Conservation (phyloP, 2,797 vertebrate genomes). For the Manis pentadactyla region DNA sequence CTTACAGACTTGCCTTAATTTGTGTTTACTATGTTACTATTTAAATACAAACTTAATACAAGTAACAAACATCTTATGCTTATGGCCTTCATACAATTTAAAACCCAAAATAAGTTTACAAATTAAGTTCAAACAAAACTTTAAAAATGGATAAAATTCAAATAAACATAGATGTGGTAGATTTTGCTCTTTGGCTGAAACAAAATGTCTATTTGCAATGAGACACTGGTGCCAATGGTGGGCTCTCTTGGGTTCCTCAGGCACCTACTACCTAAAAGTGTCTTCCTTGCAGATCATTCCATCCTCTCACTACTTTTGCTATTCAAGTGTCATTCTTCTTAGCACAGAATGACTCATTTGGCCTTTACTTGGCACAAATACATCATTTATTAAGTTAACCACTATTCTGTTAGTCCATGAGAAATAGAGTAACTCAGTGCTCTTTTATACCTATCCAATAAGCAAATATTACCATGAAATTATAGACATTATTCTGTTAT, state of each 20-base stretch:
- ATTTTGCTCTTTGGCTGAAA: background rate
- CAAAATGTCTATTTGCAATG: background rate
- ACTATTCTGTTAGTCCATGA: background rate
- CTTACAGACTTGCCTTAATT: background rate
- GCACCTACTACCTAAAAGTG: background rate
- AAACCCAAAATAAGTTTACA: conserved; percentile 33
- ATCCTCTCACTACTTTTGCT: background rate
- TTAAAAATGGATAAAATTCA: conserved; percentile 41
- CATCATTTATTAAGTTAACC: background rate
- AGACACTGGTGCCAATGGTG: background rate
- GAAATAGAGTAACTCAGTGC: background rate
- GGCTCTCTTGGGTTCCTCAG: background rate
- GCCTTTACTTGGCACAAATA: background rate
- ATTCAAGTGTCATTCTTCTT: background rate
- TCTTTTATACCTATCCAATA: background rate
- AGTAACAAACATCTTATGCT: background rate
- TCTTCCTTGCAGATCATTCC: background rate
- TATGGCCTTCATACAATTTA: background rate
- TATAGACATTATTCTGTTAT: background rate
- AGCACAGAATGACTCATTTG: background rate
- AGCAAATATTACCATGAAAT: background rate
- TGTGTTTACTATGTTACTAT: background rate
- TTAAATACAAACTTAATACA: conserved; percentile 36
- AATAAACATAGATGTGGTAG: background rate
- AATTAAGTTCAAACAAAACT: background rate